phyloP scores from a whole-genome alignment of 2,113 vertebrate genomes.

The Calcarius ornatus region DNA sequence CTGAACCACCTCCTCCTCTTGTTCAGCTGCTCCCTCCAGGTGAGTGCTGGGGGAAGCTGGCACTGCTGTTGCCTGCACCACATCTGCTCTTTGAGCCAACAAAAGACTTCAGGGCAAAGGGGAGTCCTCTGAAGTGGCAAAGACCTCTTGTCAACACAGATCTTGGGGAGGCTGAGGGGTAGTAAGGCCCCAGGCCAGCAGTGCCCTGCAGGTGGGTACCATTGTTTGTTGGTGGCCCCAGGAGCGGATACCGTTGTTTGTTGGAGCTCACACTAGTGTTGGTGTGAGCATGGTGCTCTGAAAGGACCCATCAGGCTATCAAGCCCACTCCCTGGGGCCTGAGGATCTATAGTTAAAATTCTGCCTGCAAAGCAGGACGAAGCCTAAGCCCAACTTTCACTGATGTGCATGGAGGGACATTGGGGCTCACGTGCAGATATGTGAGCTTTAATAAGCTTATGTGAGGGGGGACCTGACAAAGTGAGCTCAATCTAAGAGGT shows the following conservation, averaged over 20 bases:
- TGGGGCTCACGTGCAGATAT: rapidly evolving
- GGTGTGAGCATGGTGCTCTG: neutral
- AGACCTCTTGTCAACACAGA: neutral
- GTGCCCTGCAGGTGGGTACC: neutral
- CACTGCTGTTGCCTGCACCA: neutral
- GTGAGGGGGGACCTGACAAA: neutral
- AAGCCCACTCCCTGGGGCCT: rapidly evolving
- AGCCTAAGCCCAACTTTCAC: neutral
- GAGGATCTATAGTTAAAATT: neutral
- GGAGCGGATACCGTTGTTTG: no score
- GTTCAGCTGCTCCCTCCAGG: constrained; percentile 44
- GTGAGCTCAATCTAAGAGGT: neutral
- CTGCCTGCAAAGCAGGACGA: neutral
- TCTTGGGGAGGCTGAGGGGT: neutral
- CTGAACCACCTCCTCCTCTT: constrained; percentile 28
- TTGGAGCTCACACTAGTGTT: no score
- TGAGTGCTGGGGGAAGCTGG: neutral
- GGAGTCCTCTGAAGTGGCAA: constrained; percentile 19
- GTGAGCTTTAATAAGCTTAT: neutral
- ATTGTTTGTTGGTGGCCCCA: neutral
- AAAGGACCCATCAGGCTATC: neutral
- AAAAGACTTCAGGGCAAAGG: constrained; percentile 4
- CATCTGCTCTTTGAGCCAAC: constrained; percentile 35
- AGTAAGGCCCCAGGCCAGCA: neutral
- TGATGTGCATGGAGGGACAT: neutral